Percentiles rank a stretch among this genome's conserved stretches.
Evolutionary conservation across 2,888 invertebrate genomes (phyloP).

Genomic region (Apeira syringaria): DNA sequence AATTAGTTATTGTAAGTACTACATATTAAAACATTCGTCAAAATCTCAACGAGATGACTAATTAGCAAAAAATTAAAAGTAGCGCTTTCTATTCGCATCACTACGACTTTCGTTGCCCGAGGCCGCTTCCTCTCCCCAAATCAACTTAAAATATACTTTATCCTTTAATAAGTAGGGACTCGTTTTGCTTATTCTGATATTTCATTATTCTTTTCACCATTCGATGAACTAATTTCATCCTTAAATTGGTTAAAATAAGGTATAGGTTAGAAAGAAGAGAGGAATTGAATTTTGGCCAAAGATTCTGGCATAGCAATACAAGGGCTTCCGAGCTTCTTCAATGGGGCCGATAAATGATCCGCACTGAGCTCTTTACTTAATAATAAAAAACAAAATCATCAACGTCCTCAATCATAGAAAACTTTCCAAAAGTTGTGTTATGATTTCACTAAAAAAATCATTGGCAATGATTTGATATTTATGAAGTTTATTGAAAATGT

Average conservation of each 20-base stretch:
- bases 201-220: conserved; percentile 37
- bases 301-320: conserved; percentile 42
- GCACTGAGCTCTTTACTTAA: conserved; percentile 22
- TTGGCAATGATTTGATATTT: no score
- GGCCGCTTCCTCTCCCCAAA: conserved; percentile 30
- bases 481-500: no score
- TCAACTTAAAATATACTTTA: conserved; percentile 46
- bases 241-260: conserved; percentile 21
- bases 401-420: no score
- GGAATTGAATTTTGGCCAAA: conserved; percentile 40
- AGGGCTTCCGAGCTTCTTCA: conserved; percentile 24
- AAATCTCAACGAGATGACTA: conserved; percentile 27
- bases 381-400: conserved; percentile 21
- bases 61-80: conserved; percentile 33
- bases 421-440: no score
- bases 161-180: conserved; percentile 40
- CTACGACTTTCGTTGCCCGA: conserved; percentile 47
- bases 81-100: conserved; percentile 44
- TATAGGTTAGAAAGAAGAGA: conserved; percentile 21
- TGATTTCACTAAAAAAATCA: no score
- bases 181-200: conserved; percentile 39
- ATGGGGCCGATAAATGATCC: conserved; percentile 29
- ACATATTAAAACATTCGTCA: conserved; percentile 18
- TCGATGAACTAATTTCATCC: conserved; percentile 27
- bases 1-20: no score